A percentile compares a stretch with the other conserved stretches of the same genome.
phyloP scores from a whole-genome alignment of 2,888 invertebrate genomes.

The Philhelius pedissequus region DNA sequence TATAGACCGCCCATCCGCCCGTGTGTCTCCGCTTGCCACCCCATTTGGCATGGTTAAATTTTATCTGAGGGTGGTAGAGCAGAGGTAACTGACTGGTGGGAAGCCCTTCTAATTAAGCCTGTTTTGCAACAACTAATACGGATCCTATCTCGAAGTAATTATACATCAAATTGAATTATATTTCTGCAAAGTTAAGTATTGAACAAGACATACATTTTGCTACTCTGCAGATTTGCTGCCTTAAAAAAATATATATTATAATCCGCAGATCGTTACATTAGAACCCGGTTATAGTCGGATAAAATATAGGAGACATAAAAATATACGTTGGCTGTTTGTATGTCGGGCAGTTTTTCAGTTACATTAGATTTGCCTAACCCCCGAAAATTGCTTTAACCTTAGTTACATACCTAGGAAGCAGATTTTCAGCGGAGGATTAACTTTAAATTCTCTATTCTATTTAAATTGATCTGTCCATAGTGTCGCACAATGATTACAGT shows the following conservation, averaged over 20 bases:
- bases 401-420: too few relatives aligned
- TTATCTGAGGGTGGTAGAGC: background rate
- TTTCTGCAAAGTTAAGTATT: background rate
- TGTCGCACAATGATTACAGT: too few relatives aligned
- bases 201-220: background rate
- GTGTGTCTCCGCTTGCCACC: background rate
- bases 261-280: background rate
- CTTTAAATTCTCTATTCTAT: too few relatives aligned
- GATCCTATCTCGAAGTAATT: slow-evolving; percentile 49
- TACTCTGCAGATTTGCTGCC: background rate
- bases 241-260: background rate
- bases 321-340: too few relatives aligned
- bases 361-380: too few relatives aligned
- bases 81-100: slow-evolving; percentile 24
- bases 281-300: background rate
- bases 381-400: too few relatives aligned
- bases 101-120: slow-evolving; percentile 58
- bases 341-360: too few relatives aligned
- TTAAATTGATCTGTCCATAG: too few relatives aligned
- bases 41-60: background rate
- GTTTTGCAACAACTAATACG: slow-evolving; percentile 54
- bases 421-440: too few relatives aligned
- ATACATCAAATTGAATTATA: slow-evolving; percentile 40
- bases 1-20: too few relatives aligned
- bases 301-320: too few relatives aligned